Conservation (phyloP, 1,140 invertebrate genomes). For the Neodiprion pinetum region DNA sequence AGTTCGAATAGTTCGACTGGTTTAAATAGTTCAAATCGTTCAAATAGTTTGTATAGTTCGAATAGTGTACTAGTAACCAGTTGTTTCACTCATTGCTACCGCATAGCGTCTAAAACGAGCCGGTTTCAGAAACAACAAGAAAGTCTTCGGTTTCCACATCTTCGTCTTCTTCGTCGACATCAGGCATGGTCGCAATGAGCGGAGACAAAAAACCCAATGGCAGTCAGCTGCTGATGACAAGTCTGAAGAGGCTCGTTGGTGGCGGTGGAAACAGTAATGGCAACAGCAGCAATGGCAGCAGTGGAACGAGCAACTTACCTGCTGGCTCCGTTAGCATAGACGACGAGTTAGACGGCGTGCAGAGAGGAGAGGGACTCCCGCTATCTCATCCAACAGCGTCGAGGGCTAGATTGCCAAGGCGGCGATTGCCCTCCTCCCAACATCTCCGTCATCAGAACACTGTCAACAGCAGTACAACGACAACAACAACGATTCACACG, state of each 20-base stretch:
- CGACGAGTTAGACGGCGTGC: constrained; percentile 67
- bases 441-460: constrained; percentile 49
- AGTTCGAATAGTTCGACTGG: too few relatives aligned
- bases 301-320: constrained; percentile 18
- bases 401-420: constrained; percentile 69
- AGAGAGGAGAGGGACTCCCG: constrained; percentile 62
- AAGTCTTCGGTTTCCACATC: constrained; percentile 26
- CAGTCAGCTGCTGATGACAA: constrained; percentile 45
- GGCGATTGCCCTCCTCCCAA: constrained; percentile 68
- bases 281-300: constrained; percentile 43
- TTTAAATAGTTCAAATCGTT: too few relatives aligned
- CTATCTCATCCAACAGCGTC: constrained; percentile 71
- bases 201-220: constrained; percentile 44
- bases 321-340: constrained; percentile 35
- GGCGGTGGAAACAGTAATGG: constrained; percentile 34
- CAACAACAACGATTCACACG: constrained; percentile 26
- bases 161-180: constrained; percentile 22
- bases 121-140: background rate
- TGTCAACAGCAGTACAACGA: constrained; percentile 18
- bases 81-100: too few relatives aligned
- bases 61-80: too few relatives aligned
- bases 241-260: constrained; percentile 48
- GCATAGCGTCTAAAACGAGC: too few relatives aligned
- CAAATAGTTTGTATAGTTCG: too few relatives aligned
- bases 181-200: constrained; percentile 23